These are phyloP conservation scores for Dorcus hopei DNA, from an alignment of 2,888 invertebrate species.

Conservation along the genomic window DNA sequence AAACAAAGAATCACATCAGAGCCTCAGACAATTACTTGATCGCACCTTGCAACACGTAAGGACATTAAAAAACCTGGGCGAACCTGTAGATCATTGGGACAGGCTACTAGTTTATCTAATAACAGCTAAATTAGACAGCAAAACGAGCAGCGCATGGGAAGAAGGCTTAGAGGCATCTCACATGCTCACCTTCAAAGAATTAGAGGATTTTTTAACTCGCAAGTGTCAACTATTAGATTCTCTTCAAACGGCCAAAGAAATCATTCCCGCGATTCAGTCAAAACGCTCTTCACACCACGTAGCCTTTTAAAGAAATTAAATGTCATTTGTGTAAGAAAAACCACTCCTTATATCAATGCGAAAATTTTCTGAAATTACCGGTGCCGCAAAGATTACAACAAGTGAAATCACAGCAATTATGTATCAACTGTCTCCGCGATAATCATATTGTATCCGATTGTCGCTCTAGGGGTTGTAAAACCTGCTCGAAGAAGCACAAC, in stretches of 20 bases:
- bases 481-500: conserved; percentile 17
- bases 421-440: conserved; percentile 11
- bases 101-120: conserved; percentile 26
- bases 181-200: conserved; percentile 13
- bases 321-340: background rate
- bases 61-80: conserved; percentile 23
- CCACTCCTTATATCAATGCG: background rate
- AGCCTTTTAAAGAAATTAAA: background rate
- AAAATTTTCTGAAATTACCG: conserved; percentile 1
- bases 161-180: background rate
- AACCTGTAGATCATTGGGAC: conserved; percentile 27
- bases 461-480: conserved; percentile 14
- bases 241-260: background rate
- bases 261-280: too few species aligned
- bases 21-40: conserved; percentile 25
- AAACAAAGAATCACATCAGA: conserved; percentile 13
- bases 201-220: conserved; percentile 21
- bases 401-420: conserved; percentile 9
- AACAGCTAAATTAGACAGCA: conserved; percentile 21
- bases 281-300: background rate
- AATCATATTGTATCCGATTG: conserved; percentile 16
- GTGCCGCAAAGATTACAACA: background rate
- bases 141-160: conserved; percentile 27
- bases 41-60: conserved; percentile 24
- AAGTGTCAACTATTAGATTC: conserved; percentile 21